These are phyloP conservation scores for Coelinius sp. DNA, from an alignment of 2,888 invertebrate species.

Conservation along the genomic window DNA sequence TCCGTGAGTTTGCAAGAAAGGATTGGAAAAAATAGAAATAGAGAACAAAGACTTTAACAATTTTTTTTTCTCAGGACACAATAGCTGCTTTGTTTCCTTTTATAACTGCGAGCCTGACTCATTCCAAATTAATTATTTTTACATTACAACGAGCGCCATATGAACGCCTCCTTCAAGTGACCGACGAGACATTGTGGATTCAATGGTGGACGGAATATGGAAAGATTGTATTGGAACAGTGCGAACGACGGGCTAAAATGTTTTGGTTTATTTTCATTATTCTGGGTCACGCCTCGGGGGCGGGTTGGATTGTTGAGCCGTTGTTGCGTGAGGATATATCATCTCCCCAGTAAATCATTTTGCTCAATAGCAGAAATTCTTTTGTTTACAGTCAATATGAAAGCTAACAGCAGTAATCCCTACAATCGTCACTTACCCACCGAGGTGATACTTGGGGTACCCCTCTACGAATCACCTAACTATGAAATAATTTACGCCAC, in stretches of 20 bases:
- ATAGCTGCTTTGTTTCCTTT: not conserved
- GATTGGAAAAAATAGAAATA: no score
- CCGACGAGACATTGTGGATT: not conserved
- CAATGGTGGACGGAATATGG: not conserved
- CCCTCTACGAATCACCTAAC: conserved; percentile 47
- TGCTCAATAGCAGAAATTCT: not conserved
- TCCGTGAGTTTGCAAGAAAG: not conserved
- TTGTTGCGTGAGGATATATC: not conserved
- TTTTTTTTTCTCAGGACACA: not conserved
- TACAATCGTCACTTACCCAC: conserved; percentile 37
- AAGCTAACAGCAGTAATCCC: not conserved
- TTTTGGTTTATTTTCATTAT: not conserved
- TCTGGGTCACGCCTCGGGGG: not conserved
- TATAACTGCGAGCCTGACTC: not conserved
- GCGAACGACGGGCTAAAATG: not conserved
- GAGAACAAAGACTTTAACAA: not conserved
- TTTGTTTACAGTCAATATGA: not conserved
- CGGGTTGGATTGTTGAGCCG: not conserved
- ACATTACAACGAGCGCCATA: not conserved
- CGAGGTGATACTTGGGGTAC: conserved; percentile 41
- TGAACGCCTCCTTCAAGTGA: not conserved
- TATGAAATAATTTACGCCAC: conserved; percentile 49
- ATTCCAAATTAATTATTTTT: not conserved
- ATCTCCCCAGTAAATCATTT: not conserved
- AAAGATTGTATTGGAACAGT: not conserved